Evolutionary conservation across 2,113 vertebrate genomes (phyloP), one percentile per base, ranked within the genome.

Genomic region (Colaptes auratus): DNA sequence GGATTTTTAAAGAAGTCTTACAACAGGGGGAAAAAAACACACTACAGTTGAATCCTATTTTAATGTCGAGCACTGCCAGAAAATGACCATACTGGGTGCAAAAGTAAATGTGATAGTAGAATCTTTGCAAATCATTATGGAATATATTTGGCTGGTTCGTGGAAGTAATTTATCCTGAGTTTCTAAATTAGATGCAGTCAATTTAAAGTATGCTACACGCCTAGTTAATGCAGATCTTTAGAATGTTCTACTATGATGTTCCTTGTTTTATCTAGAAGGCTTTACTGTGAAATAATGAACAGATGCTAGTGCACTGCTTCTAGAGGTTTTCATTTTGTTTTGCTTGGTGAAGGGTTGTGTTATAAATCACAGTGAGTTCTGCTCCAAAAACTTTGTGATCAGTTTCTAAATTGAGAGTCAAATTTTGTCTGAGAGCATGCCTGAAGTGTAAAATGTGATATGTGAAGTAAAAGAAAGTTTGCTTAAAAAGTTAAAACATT

Each of bases 321-420:
- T 53, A 81, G 72, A 84, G 27, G 6, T 64, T 92, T 93, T 92
- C 3, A 35, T 77, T 95, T 86, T 90, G 1, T 88, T 96, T 80
- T 67, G 10, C 4, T 82, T 82, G 33, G 11, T 88, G 33, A 81
- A 82, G 23, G 12, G 6, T 48, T 86, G 23, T 72, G 5, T 61
- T 88, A 58, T 60, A 89, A 91, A 92, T 83, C 64, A 80, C 30
- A 82, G 69, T 28, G 82, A 81, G 33, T 75, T 92, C 44, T 55
- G 60, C 50, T 88, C 61, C 30, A 82, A 69, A 95, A 95, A 94
- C 42, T 96, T 96, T 69, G 5, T 71, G 70, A 91, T n/a, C 23
- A 18, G 12, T 80, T 94, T 90, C 71, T 82, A 83, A 94, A 93
- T 82, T 11, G 24, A 59, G 35, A 90, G 12, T 70, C 63, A 44